Conservation (phyloP, 2,888 invertebrate genomes). For the Hylaea fasciaria region DNA sequence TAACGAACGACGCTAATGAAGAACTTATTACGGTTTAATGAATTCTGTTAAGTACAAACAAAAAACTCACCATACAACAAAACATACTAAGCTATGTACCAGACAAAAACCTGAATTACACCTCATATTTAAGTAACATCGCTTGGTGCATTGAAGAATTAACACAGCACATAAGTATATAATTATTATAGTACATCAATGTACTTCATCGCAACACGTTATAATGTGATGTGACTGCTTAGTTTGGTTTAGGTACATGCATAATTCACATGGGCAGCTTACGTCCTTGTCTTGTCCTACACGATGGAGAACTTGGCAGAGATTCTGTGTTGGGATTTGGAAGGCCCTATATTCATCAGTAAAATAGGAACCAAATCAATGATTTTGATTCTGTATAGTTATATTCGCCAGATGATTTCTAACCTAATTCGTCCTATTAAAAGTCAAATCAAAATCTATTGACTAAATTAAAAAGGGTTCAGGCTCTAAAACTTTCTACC, state of each 20-base stretch:
- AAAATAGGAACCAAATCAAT: conserved; percentile 6
- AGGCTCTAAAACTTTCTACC: too few relatives aligned
- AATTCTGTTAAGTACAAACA: too few relatives aligned
- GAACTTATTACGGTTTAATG: too few relatives aligned
- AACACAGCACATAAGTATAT: too few relatives aligned
- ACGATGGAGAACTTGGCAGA: conserved; percentile 43
- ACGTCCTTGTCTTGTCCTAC: conserved; percentile 54
- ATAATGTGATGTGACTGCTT: conserved; percentile 62
- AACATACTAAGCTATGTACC: too few relatives aligned
- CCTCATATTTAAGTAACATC: too few relatives aligned
- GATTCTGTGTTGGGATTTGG: conserved; percentile 28
- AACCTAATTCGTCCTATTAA: conserved; percentile 8
- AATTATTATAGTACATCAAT: too few relatives aligned
- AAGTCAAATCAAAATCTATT: background rate
- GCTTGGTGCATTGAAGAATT: conserved; percentile 24
- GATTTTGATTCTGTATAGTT: conserved; percentile 8
- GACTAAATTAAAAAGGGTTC: too few relatives aligned
- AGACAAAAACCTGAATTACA: too few relatives aligned
- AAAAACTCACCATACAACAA: too few relatives aligned
- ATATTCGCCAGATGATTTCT: background rate
- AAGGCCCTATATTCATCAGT: conserved; percentile 12
- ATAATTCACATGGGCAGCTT: conserved; percentile 69
- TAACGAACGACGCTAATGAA: too few relatives aligned
- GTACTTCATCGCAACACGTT: conserved; percentile 57
- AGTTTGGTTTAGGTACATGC: conserved; percentile 63